phyloP scores from a whole-genome alignment of 2,888 invertebrate genomes.

The Trypoxylon attenuatum region DNA sequence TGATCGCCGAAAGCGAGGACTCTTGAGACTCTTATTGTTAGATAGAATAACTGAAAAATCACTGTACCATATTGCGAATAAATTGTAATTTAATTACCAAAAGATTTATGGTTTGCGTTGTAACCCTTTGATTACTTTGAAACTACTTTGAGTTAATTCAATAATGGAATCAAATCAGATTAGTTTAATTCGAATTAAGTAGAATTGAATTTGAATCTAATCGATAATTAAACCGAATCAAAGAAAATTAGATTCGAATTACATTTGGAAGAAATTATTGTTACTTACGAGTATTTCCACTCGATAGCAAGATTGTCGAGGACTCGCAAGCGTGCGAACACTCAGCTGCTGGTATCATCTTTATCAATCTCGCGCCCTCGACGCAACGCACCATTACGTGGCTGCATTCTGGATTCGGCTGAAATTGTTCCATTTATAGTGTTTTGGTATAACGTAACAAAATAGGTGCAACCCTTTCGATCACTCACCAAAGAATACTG shows the following conservation, averaged over 20 bases:
- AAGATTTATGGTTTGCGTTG: too few species aligned
- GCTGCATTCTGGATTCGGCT: constrained; percentile 89
- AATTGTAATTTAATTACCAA: too few species aligned
- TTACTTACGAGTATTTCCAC: constrained; percentile 84
- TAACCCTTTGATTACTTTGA: too few species aligned
- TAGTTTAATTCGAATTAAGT: too few species aligned
- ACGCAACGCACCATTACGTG: constrained; percentile 86
- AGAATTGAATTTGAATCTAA: neutral
- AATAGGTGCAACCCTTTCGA: neutral
- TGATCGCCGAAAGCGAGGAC: too few species aligned
- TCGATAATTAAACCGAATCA: constrained; percentile 1
- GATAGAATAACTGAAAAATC: too few species aligned
- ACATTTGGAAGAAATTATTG: neutral
- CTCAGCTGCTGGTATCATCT: constrained; percentile 85
- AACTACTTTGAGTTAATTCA: too few species aligned
- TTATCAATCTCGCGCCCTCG: constrained; percentile 83
- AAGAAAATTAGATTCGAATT: neutral
- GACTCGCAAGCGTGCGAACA: constrained; percentile 84
- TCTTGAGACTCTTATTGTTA: too few species aligned
- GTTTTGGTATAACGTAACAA: neutral
- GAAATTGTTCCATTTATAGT: constrained; percentile 28
- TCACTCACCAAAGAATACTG: constrained; percentile 78
- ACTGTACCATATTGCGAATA: too few species aligned
- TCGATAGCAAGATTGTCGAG: constrained; percentile 82
- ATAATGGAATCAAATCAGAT: too few species aligned